phyloP scores from a whole-genome alignment of 1,140 invertebrate genomes.

The Galendromus occidentalis region DNA sequence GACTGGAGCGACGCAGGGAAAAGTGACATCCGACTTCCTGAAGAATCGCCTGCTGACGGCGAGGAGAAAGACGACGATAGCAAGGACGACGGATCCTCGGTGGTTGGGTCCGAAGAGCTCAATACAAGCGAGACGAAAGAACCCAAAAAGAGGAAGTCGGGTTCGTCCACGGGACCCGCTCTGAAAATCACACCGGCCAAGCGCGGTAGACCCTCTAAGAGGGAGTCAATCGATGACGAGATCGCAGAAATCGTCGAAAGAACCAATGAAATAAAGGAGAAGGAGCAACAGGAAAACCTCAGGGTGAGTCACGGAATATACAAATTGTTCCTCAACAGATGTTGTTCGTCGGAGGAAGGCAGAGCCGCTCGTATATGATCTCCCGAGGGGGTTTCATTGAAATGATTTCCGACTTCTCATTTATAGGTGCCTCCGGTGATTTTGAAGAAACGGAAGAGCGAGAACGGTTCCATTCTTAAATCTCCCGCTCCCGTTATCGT shows the following conservation, averaged over 20 bases:
- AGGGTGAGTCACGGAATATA: too few species aligned
- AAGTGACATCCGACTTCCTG: neutral
- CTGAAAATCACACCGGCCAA: neutral
- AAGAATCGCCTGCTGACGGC: neutral
- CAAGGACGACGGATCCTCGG: neutral
- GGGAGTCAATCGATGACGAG: too few species aligned
- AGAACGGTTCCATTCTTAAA: constrained; percentile 4
- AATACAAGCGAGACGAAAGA: neutral
- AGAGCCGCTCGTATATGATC: too few species aligned
- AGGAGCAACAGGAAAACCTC: too few species aligned
- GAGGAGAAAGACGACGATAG: neutral
- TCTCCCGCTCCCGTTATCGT: neutral
- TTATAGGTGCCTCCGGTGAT: neutral
- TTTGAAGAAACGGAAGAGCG: neutral
- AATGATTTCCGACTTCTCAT: neutral
- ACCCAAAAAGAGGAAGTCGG: neutral
- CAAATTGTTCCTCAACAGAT: too few species aligned
- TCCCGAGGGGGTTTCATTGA: too few species aligned
- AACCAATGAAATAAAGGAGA: too few species aligned
- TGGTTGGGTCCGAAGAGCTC: constrained; percentile 12
- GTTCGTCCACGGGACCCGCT: too few species aligned
- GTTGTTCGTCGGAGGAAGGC: too few species aligned
- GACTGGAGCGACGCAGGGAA: neutral
- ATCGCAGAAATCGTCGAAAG: too few species aligned
- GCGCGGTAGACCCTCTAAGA: neutral